A percentile compares a stretch with the other conserved stretches of the same genome.
phyloP scores from a whole-genome alignment of 2,797 vertebrate species.

The Cryptoprocta ferox region DNA sequence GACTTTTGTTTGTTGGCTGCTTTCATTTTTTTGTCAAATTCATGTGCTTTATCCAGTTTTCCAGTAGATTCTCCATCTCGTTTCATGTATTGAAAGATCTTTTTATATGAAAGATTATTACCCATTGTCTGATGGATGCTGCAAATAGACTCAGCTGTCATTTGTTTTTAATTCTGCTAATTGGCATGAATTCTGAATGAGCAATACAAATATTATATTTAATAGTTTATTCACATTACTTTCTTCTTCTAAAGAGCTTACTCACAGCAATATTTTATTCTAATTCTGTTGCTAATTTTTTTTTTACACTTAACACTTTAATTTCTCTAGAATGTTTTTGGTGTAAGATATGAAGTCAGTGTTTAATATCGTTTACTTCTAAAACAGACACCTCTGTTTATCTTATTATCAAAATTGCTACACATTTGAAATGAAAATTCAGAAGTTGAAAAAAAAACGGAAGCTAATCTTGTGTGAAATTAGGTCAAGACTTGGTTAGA shows the following conservation, averaged over 20 bases:
- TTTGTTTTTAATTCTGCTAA: slow-evolving; percentile 41
- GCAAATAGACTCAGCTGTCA: not conserved
- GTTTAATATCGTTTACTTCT: not conserved
- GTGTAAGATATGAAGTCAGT: not conserved
- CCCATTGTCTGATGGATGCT: not conserved
- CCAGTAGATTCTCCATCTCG: not conserved
- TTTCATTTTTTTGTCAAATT: slow-evolving; percentile 27
- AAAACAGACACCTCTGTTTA: slow-evolving; percentile 55
- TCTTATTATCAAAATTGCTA: slow-evolving; percentile 72
- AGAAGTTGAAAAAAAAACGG: slow-evolving; percentile 67
- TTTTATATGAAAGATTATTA: not conserved
- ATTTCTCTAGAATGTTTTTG: not conserved
- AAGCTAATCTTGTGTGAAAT: slow-evolving; percentile 83
- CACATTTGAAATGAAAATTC: slow-evolving; percentile 72
- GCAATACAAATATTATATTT: not conserved
- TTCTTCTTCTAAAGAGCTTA: not conserved
- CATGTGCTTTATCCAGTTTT: not conserved
- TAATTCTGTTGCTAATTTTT: not conserved
- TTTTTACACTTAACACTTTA: not conserved
- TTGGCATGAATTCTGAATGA: slow-evolving; percentile 1
- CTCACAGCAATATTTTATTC: not conserved
- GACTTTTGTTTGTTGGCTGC: not conserved
- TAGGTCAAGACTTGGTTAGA: slow-evolving; percentile 79
- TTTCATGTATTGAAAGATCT: not conserved
- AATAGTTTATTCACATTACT: not conserved